A percentile compares a stretch with the other conserved stretches of the same genome.
Evolutionary conservation across 2,797 vertebrate species (phyloP).

Genomic region (Galago senegalensis): DNA sequence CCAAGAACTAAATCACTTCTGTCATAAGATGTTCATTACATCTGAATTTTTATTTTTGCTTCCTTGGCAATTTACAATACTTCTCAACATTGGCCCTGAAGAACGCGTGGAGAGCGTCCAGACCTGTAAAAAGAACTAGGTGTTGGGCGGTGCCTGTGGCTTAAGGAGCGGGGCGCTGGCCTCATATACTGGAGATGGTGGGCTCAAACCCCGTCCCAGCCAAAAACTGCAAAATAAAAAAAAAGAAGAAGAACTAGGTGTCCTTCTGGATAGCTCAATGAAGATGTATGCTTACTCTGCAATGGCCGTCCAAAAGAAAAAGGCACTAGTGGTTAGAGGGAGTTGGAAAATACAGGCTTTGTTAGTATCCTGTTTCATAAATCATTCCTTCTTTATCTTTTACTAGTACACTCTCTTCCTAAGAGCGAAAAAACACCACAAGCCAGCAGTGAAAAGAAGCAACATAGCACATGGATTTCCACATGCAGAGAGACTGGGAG

Average conservation of each 20-base stretch:
- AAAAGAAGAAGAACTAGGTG: not conserved
- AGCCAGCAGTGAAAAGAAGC: conserved; percentile 78
- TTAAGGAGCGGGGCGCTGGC: too few species aligned
- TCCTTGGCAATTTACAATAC: conserved; percentile 70
- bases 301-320: conserved; percentile 39
- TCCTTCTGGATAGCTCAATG: conserved; percentile 63
- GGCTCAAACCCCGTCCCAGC: too few species aligned
- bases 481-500: not conserved
- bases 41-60: conserved; percentile 80
- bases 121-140: conserved; percentile 68
- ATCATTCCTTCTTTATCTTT: conserved; percentile 71
- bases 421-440: conserved; percentile 79
- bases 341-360: conserved; percentile 15
- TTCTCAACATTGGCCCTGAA: conserved; percentile 62
- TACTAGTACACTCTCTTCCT: conserved; percentile 68
- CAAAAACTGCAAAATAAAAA: too few species aligned
- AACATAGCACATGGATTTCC: conserved; percentile 62
- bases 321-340: not conserved
- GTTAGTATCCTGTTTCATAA: conserved; percentile 71
- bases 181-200: too few species aligned
- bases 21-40: conserved; percentile 83
- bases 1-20: conserved; percentile 87
- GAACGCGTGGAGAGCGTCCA: conserved; percentile 74
- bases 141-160: not conserved
- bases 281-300: conserved; percentile 37